Base-by-base conservation (phyloP, 2,797 vertebrate genomes). In the Urocyon cinereoargenteus region DNA sequence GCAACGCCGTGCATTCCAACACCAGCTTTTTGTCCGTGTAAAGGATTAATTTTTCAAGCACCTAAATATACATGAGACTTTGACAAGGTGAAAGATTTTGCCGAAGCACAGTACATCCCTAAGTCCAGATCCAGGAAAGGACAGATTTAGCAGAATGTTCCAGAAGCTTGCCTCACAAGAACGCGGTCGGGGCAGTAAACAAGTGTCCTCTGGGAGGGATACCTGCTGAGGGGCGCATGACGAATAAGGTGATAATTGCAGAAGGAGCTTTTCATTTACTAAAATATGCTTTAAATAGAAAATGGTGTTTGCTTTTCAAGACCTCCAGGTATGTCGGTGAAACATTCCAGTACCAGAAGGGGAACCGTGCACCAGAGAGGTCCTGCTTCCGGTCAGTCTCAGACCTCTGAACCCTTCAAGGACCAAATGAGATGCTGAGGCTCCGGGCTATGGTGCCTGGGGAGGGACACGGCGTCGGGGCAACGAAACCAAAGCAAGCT, bases 221-320 rank as follows among this genome's bases (percentile, higher is more conserved):
- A 57, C 12, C 14, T 3, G 13, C 55, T 61, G 34, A 77, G 10
- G 12, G 21, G 9, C 19, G 5, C 59, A 12, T 24, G 40, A 64
- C 18, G 36, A 91, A 51, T 12, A 55, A 75, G 31, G 49, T 53
- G 40, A n/a, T 22, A 82, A 45, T 3, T 53, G 18, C 28, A 53
- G 55, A 59, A 88, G 22, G 40, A 22, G 24, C 66, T 79, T 19
- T 72, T 22, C 2, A 19, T 31, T 90, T 93, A 86, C 21, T 70
- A n/a, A 79, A 91, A 68, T 19, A 73, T 40, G 34, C 31, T 91
- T 96, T 86, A 70, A 75, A 49, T 68, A 68, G 89, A 90, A 94
- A 93, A 22, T 75, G 22, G 9, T 86, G 7, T 70, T 96, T 86
- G 57, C 36, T 31, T 82, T 90, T 94, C 53, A 49, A 72, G 34